These are phyloP conservation scores for Drosophila paracracens DNA, from an alignment of 2,888 invertebrate species.

Conservation along the genomic window DNA sequence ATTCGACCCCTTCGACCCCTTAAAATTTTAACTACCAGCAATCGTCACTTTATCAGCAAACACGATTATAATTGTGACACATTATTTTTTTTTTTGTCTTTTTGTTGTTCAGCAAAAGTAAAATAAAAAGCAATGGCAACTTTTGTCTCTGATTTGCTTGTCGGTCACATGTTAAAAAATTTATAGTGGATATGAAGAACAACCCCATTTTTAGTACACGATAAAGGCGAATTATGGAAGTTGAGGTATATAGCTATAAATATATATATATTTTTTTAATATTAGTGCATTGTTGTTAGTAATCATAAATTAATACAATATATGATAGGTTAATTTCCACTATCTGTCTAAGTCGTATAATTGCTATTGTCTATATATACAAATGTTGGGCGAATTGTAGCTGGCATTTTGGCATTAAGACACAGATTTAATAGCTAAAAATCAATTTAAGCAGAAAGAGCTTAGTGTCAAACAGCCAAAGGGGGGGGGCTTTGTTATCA, in stretches of 20 bases:
- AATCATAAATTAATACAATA: not conserved
- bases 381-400: not conserved
- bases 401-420: not conserved
- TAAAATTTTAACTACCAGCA: constrained; percentile 14
- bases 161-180: constrained; percentile 60
- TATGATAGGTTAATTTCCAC: not conserved
- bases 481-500: constrained; percentile 9
- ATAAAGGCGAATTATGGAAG: not conserved
- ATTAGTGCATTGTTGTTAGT: not conserved
- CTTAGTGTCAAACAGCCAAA: constrained; percentile 39
- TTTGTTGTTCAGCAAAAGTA: constrained; percentile 44
- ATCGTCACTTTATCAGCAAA: constrained; percentile 52
- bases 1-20: not conserved
- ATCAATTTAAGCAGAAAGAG: constrained; percentile 60
- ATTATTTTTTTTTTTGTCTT: constrained; percentile 31
- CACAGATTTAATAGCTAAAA: constrained; percentile 62
- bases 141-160: not conserved
- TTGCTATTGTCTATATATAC: not conserved
- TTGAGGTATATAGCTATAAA: not conserved
- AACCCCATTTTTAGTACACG: constrained; percentile 1
- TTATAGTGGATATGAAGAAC: constrained; percentile 2
- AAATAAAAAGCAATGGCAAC: not conserved
- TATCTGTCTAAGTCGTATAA: not conserved
- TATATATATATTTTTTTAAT: not conserved
- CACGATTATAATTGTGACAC: constrained; percentile 44